Percentiles rank a stretch among this genome's conserved stretches.
These are phyloP conservation scores for Pardosa pseudoannulata DNA, from an alignment of 2,888 invertebrate species.

Conservation along the genomic window DNA sequence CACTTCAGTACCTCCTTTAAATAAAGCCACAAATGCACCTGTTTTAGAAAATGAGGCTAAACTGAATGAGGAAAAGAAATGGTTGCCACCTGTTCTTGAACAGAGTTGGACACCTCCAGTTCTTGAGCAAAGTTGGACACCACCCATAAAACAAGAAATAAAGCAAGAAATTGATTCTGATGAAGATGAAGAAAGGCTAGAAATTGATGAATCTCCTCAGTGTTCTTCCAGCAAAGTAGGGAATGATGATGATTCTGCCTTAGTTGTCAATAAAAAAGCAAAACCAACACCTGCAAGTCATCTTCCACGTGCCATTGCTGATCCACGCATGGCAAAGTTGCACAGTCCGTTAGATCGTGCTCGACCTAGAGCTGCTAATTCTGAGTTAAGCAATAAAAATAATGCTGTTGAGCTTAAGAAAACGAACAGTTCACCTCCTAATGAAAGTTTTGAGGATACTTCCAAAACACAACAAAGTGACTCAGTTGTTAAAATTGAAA, in stretches of 20 bases:
- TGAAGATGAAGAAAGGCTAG: slow-evolving; percentile 22
- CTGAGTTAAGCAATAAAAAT: slow-evolving; percentile 13
- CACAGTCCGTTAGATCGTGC: slow-evolving; percentile 36
- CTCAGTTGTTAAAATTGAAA: background rate
- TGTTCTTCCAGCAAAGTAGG: background rate
- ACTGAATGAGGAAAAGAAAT: slow-evolving; percentile 19
- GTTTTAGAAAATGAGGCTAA: slow-evolving; percentile 31
- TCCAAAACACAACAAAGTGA: background rate
- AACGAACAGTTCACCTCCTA: background rate
- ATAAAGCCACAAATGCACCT: slow-evolving; percentile 24
- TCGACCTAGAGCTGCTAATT: background rate
- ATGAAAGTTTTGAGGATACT: background rate
- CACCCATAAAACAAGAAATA: background rate
- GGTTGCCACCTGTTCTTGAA: slow-evolving; percentile 40
- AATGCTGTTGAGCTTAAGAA: slow-evolving; percentile 4
- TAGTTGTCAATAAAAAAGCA: slow-evolving; percentile 40
- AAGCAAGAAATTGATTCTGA: slow-evolving; percentile 28
- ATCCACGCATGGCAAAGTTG: slow-evolving; percentile 67
- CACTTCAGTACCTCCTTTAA: background rate
- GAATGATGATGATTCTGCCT: background rate
- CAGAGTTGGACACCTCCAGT: slow-evolving; percentile 18
- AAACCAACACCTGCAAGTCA: slow-evolving; percentile 60
- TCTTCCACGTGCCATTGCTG: slow-evolving; percentile 63
- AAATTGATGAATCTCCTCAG: background rate
- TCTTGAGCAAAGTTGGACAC: slow-evolving; percentile 18